Evolutionary conservation across 2,797 vertebrate genomes (phyloP).

Genomic region (Saxicola maurus): DNA sequence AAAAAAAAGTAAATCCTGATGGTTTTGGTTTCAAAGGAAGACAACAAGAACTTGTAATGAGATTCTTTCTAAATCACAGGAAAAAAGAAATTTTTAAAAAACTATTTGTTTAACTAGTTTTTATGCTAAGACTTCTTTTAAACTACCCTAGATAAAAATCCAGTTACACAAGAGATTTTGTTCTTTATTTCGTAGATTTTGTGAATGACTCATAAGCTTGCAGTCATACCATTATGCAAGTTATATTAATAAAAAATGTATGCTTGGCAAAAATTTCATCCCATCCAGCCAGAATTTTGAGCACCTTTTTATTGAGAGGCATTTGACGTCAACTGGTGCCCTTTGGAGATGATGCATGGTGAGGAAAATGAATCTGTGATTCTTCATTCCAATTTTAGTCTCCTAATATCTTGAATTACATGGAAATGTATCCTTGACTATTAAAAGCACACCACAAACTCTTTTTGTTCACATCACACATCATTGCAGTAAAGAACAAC

Average conservation of each 20-base stretch:
- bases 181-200: conserved; percentile 10
- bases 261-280: conserved; percentile 14
- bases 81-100: not conserved
- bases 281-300: not conserved
- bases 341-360: not conserved
- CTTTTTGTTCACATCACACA: not conserved
- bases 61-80: not conserved
- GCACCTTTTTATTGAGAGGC: conserved; percentile 10
- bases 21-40: not conserved
- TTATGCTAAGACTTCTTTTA: not conserved
- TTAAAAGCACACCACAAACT: not conserved
- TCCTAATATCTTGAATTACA: not conserved
- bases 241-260: conserved; percentile 7
- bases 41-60: not conserved
- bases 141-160: not conserved
- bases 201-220: conserved; percentile 19
- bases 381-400: not conserved
- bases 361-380: not conserved
- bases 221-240: conserved; percentile 3
- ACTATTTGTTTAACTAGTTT: not conserved
- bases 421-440: not conserved
- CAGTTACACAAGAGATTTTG: not conserved
- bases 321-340: not conserved
- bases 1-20: not conserved
- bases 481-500: not conserved